These are phyloP conservation scores for Mya arenaria DNA, from an alignment of 1,140 invertebrate genomes.

Conservation along the genomic window DNA sequence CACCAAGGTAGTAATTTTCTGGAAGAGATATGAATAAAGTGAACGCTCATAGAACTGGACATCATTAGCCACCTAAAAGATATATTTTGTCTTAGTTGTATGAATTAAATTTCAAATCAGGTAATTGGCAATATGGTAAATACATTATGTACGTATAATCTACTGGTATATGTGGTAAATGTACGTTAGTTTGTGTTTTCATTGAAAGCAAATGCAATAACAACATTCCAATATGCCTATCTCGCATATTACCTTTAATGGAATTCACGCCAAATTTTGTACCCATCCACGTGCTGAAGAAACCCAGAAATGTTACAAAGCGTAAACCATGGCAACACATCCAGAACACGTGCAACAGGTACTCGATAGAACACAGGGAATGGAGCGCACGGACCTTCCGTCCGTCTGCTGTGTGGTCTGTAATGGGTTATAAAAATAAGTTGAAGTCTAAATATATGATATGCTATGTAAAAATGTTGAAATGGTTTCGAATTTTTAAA, in stretches of 20 bases:
- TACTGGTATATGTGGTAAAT: not conserved
- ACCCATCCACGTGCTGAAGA: constrained; percentile 16
- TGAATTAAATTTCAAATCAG: not conserved
- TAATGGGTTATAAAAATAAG: no score
- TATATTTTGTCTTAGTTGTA: not conserved
- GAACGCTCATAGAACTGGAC: not conserved
- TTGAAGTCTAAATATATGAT: no score
- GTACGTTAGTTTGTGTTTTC: not conserved
- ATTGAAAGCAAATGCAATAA: not conserved
- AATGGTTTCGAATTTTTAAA: no score
- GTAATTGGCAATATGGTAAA: not conserved
- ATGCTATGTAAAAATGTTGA: no score
- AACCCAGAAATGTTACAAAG: constrained; percentile 40
- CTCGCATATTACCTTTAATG: constrained; percentile 16
- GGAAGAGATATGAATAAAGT: constrained; percentile 20
- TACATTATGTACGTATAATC: not conserved
- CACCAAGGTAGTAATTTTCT: constrained; percentile 45
- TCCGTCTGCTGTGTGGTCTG: no score
- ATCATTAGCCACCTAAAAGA: not conserved
- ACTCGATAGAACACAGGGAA: constrained; percentile 10
- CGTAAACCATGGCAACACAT: constrained; percentile 39
- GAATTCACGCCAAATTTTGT: constrained; percentile 19
- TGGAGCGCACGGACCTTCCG: no score
- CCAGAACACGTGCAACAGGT: constrained; percentile 45
- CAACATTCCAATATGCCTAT: not conserved